Evolutionary conservation across 2,113 vertebrate genomes (phyloP).

Genomic region (Penelope pileata): DNA sequence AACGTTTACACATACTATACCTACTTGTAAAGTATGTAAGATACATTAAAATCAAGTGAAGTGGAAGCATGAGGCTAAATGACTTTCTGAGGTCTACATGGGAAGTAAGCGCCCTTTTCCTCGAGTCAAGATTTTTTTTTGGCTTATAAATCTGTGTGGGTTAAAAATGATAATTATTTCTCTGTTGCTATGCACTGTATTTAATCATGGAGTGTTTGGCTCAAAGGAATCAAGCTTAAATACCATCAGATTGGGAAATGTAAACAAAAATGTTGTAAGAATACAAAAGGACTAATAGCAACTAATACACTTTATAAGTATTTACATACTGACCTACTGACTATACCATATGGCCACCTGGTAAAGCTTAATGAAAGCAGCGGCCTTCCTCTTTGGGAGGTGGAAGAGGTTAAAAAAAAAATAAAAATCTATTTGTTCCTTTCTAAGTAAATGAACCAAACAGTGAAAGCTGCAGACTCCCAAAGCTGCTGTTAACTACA

Average conservation of each 20-base stretch:
- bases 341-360: neutral
- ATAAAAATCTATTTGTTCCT: neutral
- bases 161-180: neutral
- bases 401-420: neutral
- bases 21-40: neutral
- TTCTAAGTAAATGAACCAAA: constrained; percentile 4
- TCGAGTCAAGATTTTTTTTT: neutral
- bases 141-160: neutral
- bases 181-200: neutral
- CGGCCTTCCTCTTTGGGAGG: constrained; percentile 5
- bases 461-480: neutral
- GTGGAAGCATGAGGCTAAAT: neutral
- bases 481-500: neutral
- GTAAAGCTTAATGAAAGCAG: constrained; percentile 42
- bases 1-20: neutral
- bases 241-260: neutral
- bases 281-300: neutral
- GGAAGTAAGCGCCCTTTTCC: neutral
- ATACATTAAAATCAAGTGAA: neutral
- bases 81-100: neutral
- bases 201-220: constrained; percentile 9
- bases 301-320: neutral
- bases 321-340: constrained; percentile 6
- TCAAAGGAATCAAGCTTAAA: constrained; percentile 26
- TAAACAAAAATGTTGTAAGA: constrained; percentile 14